phyloP scores from a whole-genome alignment of 92 coral and sea anemone species.

The Ricordea florida region DNA sequence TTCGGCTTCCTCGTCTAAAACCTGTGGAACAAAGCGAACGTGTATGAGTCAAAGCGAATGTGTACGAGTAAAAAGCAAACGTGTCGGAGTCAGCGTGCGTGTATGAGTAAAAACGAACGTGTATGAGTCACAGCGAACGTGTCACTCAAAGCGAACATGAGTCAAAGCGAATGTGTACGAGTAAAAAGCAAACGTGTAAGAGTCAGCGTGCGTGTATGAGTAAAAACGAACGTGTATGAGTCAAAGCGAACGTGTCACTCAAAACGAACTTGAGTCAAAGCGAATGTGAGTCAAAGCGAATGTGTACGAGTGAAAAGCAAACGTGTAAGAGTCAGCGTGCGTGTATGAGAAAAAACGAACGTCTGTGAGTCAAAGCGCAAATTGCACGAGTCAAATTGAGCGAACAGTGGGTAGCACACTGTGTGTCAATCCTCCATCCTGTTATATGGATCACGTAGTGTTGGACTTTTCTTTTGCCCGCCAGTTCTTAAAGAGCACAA shows the following conservation, averaged over 20 bases:
- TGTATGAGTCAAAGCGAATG: too few relatives aligned
- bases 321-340: not conserved
- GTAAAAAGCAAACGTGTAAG: too few relatives aligned
- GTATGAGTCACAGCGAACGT: constrained; percentile 75
- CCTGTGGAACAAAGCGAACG: constrained; percentile 41
- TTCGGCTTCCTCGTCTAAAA: constrained; percentile 98
- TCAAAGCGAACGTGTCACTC: constrained; percentile 68
- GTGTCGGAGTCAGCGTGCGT: not conserved
- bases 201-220: not conserved
- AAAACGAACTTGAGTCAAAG: too few relatives aligned
- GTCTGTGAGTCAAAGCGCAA: too few relatives aligned
- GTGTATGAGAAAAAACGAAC: constrained; percentile 47
- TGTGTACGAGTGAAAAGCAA: not conserved
- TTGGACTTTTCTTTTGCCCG: too few relatives aligned
- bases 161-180: too few relatives aligned
- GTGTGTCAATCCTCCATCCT: too few relatives aligned
- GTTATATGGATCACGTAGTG: too few relatives aligned
- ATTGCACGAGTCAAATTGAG: too few relatives aligned
- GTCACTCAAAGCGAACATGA: not conserved
- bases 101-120: not conserved
- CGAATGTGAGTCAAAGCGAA: too few relatives aligned
- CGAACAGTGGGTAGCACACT: too few relatives aligned
- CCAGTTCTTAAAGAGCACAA: too few relatives aligned
- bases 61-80: not conserved
- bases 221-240: not conserved